Evolutionary conservation across 2,113 vertebrate species (phyloP), one percentile per base, ranked within the genome.

Genomic region (Astatotilapia flaviijosephi): DNA sequence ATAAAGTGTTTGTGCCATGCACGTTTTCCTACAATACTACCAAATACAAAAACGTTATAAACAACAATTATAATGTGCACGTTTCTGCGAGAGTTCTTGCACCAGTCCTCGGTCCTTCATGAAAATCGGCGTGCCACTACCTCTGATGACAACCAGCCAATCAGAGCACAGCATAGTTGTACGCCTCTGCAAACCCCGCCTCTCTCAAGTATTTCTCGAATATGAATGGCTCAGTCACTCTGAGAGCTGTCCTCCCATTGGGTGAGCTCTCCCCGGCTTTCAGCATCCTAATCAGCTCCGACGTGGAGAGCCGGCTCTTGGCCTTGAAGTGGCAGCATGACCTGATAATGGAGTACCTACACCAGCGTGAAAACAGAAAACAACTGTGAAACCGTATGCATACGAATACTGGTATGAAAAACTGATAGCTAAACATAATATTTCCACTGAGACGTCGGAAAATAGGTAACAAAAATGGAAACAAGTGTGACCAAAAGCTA

Each of bases 281-380:
- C 2, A 99, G 93, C 28, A 90, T 94, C 7, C 21, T 83, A 11
- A 90, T 58, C 6, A 99, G 93, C 3, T 96, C 94, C 15, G 88
- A 9, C 31, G 95, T 84, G 1, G 96, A 93, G 8, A 94, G 83
- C 0, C 98, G 95, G 1, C 94, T 90, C 5, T 92, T 31, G 10
- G 94, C 91, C 84, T 5, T 95, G 97, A 97, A 99, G 6, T 94
- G 94, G 95, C 98, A 97, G 83, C 98, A 99, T 13, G 94, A 94
- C 84, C 92, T 96, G 92, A 99, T 98, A 45, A 98, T 92, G 51
- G 85, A 45, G 5, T 97, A 98, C 93, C 98, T 99, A 84, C 23
- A 77, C 1, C 42, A 28, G 9, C 19, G 45, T 14, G 33, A 21
- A 35, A 6, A 73, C 5, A 82, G 2, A 0, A 8, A 40, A 2